Evolutionary conservation across 2,797 vertebrate species (phyloP), one percentile per base, ranked within the genome.

Genomic region (Eremophila alpestris): DNA sequence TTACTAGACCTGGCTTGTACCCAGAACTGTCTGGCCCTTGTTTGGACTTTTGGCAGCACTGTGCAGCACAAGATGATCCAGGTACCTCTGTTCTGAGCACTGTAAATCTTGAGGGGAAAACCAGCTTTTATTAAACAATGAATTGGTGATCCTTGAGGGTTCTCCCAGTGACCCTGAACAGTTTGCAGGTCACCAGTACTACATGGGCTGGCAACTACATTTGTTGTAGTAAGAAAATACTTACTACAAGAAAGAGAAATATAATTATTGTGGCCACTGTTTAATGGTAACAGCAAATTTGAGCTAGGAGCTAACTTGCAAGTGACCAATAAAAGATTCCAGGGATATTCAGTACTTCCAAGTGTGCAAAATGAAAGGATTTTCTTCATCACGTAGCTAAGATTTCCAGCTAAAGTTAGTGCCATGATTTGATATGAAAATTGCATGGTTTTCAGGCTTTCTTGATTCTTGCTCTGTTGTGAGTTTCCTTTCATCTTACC

Each of bases 401-500:
- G 59, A n/a, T 43, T 91, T 91, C 70, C 46, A 81, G 54, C 29
- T 87, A 75, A 41, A 16, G 10, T 51, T 19, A 51, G 32, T 79
- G 52, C 55, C 1, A 0, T 40, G 38, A 59, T 30, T 73, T 83
- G 55, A 36, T 87, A 51, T 1, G 46, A 82, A 78, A 69, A 87
- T 60, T 80, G 38, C 26, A 32, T 27, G 41, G 34, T 65, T 62
- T 21, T 91, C 30, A 40, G 55, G 51, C 54, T 77, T 54, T 76
- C 68, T 74, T 77, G 38, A 24, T 87, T 74, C 49, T 65, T 68
- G 45, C 54, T 82, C 30, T 87, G 46, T 63, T 22, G 1, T 16
- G 56, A 85, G 36, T 77, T 85, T 78, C 21, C 59, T 84, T 91
- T 87, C n/a, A 80, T 83, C 48, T 76, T 48, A 13, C 13, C 16